Evolutionary conservation across 2,888 invertebrate species (phyloP), one percentile per base, ranked within the genome.

Genomic region (Chrysodeixis includens): DNA sequence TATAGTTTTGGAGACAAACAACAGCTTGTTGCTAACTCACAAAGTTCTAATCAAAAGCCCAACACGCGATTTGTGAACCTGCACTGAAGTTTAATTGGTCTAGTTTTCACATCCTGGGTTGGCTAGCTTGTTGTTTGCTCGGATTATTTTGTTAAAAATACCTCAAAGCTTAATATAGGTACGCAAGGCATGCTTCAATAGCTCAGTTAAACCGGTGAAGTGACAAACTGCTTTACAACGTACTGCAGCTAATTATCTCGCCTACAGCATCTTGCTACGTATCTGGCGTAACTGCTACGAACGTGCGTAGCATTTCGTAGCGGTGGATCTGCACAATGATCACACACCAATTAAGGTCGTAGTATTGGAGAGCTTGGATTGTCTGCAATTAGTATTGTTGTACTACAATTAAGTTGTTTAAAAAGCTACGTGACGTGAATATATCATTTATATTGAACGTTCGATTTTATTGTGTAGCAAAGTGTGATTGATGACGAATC

Each of bases 301-400:
- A 18, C 46, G 18, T 10, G 46, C 16, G 46, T 49, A 49, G 46
- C 46, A 9, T 49, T 49, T 7, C 46, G 46, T 49, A 49, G 46
- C 46, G 20, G 4, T 16, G 16, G 8, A 10, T 18, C 1, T 20
- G 12, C 1, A 49, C 10, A 49, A 20, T 18, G 46, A 18, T 49
- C 2, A 10, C 12, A 49, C 20, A 12, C 18, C 46, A 20, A 49
- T 49, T 20, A 18, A 49, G 20, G 18, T 49, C 18, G 3, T 49
- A 49, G n/a, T 40, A n/a, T 40, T n/a, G n/a, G n/a, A n/a, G n/a
- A 6, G 40, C 14, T n/a, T 40, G n/a, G 40, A 40, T 40, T 40
- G 4, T 4, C n/a, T 40, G n/a, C n/a, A n/a, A n/a, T 6, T n/a
- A 40, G 5, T 40, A 40, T 40, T n/a, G 12, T 40, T 40, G 40